Conservation (phyloP, 2,888 invertebrate genomes). For the Rhaphigaster nebulosa region DNA sequence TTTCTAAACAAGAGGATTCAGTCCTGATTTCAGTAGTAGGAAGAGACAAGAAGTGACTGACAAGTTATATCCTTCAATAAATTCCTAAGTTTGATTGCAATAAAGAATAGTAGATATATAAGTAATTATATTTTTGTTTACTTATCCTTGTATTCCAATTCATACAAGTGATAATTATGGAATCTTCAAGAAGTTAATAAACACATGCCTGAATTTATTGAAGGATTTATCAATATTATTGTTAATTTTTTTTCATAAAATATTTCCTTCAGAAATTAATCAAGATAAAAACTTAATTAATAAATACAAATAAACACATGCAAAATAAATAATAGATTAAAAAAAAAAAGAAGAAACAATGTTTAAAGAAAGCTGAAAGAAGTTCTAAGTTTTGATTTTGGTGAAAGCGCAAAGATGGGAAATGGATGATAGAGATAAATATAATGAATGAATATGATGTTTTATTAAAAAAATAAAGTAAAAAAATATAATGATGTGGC, state of each 20-base stretch:
- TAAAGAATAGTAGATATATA: neutral
- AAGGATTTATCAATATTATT: neutral
- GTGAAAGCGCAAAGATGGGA: neutral
- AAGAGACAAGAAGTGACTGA: neutral
- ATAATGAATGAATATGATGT: neutral
- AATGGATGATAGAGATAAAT: slow-evolving; percentile 42
- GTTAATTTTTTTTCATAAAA: neutral
- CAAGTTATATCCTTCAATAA: neutral
- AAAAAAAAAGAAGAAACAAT: neutral
- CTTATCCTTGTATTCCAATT: neutral
- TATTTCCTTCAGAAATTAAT: neutral
- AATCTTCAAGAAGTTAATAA: too few species aligned
- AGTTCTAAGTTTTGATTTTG: neutral
- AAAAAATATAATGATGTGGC: neutral
- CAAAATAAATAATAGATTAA: neutral
- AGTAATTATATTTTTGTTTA: too few species aligned
- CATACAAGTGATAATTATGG: neutral
- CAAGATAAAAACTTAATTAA: neutral
- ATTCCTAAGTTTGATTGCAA: neutral
- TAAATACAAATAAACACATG: neutral
- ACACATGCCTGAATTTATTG: neutral
- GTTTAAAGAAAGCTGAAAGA: neutral
- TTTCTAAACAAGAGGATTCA: neutral
- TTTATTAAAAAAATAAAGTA: neutral
- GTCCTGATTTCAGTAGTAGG: neutral